Conservation (phyloP, 2,113 vertebrate species). For the Mesitornis unicolor region DNA sequence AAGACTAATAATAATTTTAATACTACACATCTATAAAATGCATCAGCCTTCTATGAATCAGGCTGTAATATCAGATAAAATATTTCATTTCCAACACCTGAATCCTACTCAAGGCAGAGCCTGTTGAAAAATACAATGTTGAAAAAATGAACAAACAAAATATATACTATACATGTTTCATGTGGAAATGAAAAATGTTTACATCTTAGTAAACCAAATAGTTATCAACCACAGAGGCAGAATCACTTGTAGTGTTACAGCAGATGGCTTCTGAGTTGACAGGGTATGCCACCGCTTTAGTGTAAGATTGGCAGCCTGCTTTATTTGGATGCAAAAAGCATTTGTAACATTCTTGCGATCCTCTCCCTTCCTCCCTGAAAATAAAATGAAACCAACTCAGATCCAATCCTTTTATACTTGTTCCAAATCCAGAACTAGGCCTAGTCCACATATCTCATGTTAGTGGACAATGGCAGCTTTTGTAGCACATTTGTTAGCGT, state of each 20-base stretch:
- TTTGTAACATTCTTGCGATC: background rate
- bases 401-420: background rate
- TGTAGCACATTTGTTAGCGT: background rate
- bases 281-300: background rate
- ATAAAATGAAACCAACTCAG: background rate
- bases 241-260: background rate
- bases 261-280: background rate
- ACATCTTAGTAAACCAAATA: background rate
- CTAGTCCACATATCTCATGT: no score
- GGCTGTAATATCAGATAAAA: background rate
- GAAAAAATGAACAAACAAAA: background rate
- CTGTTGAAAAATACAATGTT: rapidly evolving
- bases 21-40: background rate
- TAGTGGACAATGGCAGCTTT: background rate
- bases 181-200: background rate
- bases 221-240: background rate
- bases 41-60: background rate
- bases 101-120: background rate
- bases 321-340: background rate
- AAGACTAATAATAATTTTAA: background rate
- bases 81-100: background rate
- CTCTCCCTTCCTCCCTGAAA: rapidly evolving
- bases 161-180: background rate
- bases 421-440: background rate
- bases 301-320: background rate